phyloP scores from a whole-genome alignment of 2,113 vertebrate species.

The Myrmecophaga tridactyla region DNA sequence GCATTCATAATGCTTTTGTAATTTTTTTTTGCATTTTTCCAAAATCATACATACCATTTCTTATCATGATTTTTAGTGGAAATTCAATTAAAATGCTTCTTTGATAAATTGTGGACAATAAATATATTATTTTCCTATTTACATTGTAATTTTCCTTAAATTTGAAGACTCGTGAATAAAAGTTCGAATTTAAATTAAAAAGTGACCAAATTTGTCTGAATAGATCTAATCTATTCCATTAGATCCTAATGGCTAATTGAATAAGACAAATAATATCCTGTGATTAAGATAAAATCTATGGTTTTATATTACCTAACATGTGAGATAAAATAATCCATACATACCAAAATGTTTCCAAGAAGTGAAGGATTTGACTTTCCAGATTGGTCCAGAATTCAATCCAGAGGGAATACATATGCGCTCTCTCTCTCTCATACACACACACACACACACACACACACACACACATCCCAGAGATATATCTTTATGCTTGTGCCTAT shows the following conservation, averaged over 20 bases:
- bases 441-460: too few species aligned
- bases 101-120: not conserved
- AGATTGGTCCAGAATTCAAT: not conserved
- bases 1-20: conserved; percentile 2
- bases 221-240: too few species aligned
- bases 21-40: conserved; percentile 42
- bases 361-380: not conserved
- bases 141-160: conserved; percentile 23
- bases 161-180: conserved; percentile 57
- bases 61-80: conserved; percentile 37
- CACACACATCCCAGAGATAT: too few species aligned
- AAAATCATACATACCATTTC: conserved; percentile 23
- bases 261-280: not conserved
- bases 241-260: not conserved
- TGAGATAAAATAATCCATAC: not conserved
- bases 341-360: not conserved
- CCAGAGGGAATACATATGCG: not conserved
- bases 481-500: too few species aligned
- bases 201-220: too few species aligned
- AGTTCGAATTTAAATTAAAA: conserved; percentile 62
- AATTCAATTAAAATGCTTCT: conserved; percentile 37
- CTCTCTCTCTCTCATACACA: too few species aligned
- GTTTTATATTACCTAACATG: not conserved
- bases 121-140: conserved; percentile 53
- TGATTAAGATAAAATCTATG: not conserved